A percentile compares a stretch with the other conserved stretches of the same genome.
These are phyloP conservation scores for Engraulis encrasicolus DNA, from an alignment of 2,113 vertebrate species.

Conservation along the genomic window DNA sequence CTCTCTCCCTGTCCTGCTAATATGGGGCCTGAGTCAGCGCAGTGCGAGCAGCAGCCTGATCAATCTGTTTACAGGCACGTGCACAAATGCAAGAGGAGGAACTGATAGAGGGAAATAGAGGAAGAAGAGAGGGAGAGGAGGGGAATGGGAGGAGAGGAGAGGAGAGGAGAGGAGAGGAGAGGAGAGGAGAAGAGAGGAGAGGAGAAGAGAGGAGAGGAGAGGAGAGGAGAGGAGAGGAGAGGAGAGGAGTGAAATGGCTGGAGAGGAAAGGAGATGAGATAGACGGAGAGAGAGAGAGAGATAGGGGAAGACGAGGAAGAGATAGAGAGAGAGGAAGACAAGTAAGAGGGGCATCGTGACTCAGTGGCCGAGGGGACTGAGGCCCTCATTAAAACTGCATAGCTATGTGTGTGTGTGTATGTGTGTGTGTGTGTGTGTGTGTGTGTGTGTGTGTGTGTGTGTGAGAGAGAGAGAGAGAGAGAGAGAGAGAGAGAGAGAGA, in stretches of 20 bases:
- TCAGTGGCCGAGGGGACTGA: conserved; percentile 19
- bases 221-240: too few relatives aligned
- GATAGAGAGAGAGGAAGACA: conserved; percentile 36
- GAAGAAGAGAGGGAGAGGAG: too few relatives aligned
- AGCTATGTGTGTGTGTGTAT: too few relatives aligned
- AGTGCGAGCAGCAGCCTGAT: conserved; percentile 38
- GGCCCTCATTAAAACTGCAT: conserved; percentile 2
- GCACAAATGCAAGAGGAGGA: too few relatives aligned
- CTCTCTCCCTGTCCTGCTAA: conserved; percentile 51
- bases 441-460: background rate
- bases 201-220: too few relatives aligned
- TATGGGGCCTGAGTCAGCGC: conserved; percentile 70
- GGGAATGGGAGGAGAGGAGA: too few relatives aligned
- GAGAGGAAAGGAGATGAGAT: background rate
- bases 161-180: background rate
- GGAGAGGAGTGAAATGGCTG: background rate
- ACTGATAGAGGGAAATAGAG: background rate
- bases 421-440: too few relatives aligned
- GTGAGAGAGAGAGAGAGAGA: background rate
- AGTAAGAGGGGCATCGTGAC: conserved; percentile 36
- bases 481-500: background rate
- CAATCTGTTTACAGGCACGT: conserved; percentile 59
- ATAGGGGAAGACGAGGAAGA: conserved; percentile 33
- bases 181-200: background rate
- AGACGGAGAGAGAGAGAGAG: too few relatives aligned